Conservation (phyloP, 2,888 invertebrate genomes). For the Campoplex capitator region DNA sequence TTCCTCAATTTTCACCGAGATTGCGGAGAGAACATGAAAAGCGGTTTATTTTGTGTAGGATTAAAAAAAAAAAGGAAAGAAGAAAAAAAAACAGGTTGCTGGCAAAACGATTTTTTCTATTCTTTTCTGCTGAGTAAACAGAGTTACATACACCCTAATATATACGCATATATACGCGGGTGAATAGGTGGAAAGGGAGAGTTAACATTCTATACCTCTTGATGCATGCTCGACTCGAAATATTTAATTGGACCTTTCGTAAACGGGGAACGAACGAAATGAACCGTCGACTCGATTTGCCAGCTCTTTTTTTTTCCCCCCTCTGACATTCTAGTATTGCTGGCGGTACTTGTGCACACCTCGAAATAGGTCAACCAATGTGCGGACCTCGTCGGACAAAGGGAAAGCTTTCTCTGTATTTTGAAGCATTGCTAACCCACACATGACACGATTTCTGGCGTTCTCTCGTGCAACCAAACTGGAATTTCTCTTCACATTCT, state of each 20-base stretch:
- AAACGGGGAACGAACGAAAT: slow-evolving; percentile 64
- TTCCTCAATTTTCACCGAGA: background rate
- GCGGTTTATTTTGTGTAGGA: slow-evolving; percentile 4
- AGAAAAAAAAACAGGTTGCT: slow-evolving; percentile 20
- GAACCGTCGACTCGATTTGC: slow-evolving; percentile 71
- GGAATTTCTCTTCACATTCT: slow-evolving; percentile 49
- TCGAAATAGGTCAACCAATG: slow-evolving; percentile 76
- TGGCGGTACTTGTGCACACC: slow-evolving; percentile 36
- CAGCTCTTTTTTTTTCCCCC: slow-evolving; percentile 67
- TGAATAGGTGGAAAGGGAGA: background rate
- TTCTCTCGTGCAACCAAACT: slow-evolving; percentile 47
- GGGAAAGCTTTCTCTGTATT: slow-evolving; percentile 66
- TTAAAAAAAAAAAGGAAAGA: background rate
- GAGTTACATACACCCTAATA: slow-evolving; percentile 10
- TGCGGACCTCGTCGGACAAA: slow-evolving; percentile 71
- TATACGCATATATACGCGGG: slow-evolving; percentile 4
- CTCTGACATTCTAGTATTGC: slow-evolving; percentile 71
- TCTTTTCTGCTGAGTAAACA: slow-evolving; percentile 43
- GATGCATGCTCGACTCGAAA: slow-evolving; percentile 64
- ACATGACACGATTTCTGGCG: slow-evolving; percentile 73
- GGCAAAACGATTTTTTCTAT: slow-evolving; percentile 23
- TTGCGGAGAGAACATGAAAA: slow-evolving; percentile 2
- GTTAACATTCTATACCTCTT: slow-evolving; percentile 34
- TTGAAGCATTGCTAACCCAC: slow-evolving; percentile 42
- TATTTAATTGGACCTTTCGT: slow-evolving; percentile 75